These are phyloP conservation scores for Falco naumanni DNA, from an alignment of 2,797 vertebrate genomes.

Conservation along the genomic window DNA sequence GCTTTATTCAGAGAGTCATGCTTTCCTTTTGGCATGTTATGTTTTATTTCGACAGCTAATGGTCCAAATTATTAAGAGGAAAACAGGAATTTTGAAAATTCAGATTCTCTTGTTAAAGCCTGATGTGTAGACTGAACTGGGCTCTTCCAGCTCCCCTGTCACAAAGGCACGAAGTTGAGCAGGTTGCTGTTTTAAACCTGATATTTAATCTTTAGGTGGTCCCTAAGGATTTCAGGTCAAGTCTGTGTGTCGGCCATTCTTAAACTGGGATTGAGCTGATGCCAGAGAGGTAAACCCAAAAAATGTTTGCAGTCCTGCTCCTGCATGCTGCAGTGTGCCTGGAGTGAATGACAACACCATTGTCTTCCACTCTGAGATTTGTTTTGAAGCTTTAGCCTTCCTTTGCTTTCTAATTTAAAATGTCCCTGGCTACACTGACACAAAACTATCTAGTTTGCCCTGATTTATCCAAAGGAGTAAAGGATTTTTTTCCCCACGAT, in stretches of 20 bases:
- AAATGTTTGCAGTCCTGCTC: not conserved
- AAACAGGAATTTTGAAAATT: not conserved
- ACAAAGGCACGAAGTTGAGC: not conserved
- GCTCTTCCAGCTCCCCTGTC: not conserved
- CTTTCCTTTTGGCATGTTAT: not conserved
- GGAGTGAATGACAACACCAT: not conserved
- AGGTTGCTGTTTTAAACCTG: not conserved
- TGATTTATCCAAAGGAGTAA: not conserved
- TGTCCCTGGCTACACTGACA: not conserved
- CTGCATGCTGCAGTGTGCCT: rapidly evolving
- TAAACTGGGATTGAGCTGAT: not conserved
- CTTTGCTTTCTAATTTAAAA: not conserved
- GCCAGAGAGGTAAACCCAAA: not conserved
- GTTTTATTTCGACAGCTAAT: not conserved
- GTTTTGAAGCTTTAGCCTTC: not conserved
- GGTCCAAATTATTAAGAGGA: not conserved
- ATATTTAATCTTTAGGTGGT: not conserved
- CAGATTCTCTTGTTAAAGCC: rapidly evolving
- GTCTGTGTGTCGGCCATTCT: not conserved
- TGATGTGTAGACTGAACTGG: rapidly evolving
- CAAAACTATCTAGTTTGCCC: not conserved
- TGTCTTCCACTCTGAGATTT: not conserved
- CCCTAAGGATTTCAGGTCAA: not conserved
- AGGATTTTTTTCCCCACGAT: not conserved
- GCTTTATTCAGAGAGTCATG: not conserved